These are phyloP conservation scores for Perithous albicinctus DNA, from an alignment of 2,888 invertebrate genomes.

Conservation along the genomic window DNA sequence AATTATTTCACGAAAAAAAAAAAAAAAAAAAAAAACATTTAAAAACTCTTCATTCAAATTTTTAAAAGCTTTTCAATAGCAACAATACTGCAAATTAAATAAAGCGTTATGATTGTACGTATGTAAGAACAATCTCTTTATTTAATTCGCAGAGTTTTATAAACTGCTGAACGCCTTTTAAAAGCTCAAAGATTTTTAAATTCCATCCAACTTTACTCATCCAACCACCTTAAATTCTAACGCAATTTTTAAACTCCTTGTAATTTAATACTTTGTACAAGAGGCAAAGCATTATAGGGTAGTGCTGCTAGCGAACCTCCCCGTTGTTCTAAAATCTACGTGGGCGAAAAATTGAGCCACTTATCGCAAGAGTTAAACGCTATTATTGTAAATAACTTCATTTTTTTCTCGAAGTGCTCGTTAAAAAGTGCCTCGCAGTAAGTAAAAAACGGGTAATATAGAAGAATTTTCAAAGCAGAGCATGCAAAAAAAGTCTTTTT, in stretches of 20 bases:
- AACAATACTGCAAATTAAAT: not conserved
- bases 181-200: not conserved
- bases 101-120: no score
- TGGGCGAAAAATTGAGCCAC: constrained; percentile 12
- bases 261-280: constrained; percentile 12
- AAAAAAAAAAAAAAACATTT: no score
- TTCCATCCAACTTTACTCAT: not conserved
- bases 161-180: not conserved
- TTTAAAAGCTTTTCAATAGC: not conserved
- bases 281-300: constrained; percentile 50
- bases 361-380: not conserved
- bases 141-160: not conserved
- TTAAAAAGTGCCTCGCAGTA: not conserved
- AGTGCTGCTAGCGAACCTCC: constrained; percentile 45
- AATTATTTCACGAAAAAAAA: no score
- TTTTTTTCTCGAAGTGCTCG: not conserved
- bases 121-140: not conserved
- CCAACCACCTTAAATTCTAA: not conserved
- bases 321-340: constrained; percentile 14
- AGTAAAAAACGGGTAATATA: constrained; percentile 17
- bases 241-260: constrained; percentile 28
- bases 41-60: not conserved
- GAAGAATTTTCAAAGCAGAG: constrained; percentile 45
- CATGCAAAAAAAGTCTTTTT: constrained; percentile 52
- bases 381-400: not conserved